Conservation (phyloP, 35 echinoderm and acorn worm species). For the Apostichopus parvimensis region DNA sequence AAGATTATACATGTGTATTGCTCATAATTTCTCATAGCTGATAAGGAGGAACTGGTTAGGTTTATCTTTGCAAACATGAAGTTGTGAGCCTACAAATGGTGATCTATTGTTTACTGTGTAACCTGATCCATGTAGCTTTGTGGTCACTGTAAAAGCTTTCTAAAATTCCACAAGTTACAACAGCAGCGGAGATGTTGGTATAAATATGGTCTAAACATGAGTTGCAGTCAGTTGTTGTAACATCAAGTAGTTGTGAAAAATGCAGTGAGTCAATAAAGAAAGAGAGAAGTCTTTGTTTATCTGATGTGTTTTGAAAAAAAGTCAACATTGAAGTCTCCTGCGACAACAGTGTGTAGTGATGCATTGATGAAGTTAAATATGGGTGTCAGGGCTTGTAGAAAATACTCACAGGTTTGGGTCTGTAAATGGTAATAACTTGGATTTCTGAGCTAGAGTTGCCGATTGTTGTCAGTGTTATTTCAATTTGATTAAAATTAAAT, state of each 20-base stretch:
- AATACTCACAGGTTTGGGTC: too few species aligned
- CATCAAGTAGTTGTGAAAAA: neutral
- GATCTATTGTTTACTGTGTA: too few species aligned
- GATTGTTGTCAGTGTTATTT: too few species aligned
- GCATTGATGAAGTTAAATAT: neutral
- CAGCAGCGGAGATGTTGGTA: neutral
- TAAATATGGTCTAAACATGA: neutral
- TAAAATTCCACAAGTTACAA: neutral
- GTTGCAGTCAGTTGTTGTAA: neutral
- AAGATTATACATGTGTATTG: too few species aligned
- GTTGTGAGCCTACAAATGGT: too few species aligned
- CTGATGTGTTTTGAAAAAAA: neutral
- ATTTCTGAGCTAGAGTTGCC: too few species aligned
- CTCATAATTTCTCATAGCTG: too few species aligned
- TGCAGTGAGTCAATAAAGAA: neutral
- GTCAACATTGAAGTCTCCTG: constrained; percentile 46
- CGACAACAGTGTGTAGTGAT: neutral
- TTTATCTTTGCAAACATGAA: too few species aligned
- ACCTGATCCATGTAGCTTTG: neutral
- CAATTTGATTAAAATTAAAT: too few species aligned
- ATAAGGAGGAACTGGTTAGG: too few species aligned
- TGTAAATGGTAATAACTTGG: too few species aligned
- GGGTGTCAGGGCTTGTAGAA: too few species aligned
- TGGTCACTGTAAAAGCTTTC: constrained; percentile 31
- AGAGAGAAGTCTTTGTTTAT: neutral